Evolutionary conservation across 2,888 invertebrate genomes (phyloP).

Genomic region (Harpalus rubripes): DNA sequence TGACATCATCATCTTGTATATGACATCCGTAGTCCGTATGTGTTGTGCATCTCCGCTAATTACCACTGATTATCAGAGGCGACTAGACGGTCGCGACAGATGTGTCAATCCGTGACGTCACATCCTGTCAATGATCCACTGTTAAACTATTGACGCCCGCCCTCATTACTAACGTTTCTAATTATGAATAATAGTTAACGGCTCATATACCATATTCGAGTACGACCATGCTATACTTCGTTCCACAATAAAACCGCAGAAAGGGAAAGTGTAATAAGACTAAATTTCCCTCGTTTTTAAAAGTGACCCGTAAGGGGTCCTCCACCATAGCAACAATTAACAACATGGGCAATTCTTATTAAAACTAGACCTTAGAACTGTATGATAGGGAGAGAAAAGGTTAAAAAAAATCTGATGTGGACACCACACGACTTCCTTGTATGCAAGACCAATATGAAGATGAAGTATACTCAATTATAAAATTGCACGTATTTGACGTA

Average conservation of each 20-base stretch:
- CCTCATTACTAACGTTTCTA: slow-evolving; percentile 63
- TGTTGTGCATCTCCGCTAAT: slow-evolving; percentile 53
- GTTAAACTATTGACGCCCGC: slow-evolving; percentile 66
- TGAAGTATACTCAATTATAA: no score
- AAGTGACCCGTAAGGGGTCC: no score
- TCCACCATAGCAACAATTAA: no score
- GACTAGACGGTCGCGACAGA: slow-evolving; percentile 65
- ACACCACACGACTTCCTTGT: no score
- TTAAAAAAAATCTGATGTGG: no score
- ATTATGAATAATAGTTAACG: slow-evolving; percentile 63
- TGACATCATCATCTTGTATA: slow-evolving; percentile 1
- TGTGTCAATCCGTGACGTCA: slow-evolving; percentile 66
- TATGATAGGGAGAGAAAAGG: no score
- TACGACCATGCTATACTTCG: slow-evolving; percentile 25
- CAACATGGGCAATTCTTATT: no score
- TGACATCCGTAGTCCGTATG: slow-evolving; percentile 8
- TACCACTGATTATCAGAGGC: slow-evolving; percentile 63
- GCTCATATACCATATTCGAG: slow-evolving; percentile 50
- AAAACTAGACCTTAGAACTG: no score
- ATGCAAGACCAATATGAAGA: no score
- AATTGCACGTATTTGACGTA: no score
- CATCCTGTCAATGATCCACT: slow-evolving; percentile 66
- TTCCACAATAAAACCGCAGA: neutral
- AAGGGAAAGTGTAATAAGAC: no score
- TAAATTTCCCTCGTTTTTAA: no score